Conservation (phyloP, 2,888 invertebrate genomes). For the Lepidochrysops patricia region DNA sequence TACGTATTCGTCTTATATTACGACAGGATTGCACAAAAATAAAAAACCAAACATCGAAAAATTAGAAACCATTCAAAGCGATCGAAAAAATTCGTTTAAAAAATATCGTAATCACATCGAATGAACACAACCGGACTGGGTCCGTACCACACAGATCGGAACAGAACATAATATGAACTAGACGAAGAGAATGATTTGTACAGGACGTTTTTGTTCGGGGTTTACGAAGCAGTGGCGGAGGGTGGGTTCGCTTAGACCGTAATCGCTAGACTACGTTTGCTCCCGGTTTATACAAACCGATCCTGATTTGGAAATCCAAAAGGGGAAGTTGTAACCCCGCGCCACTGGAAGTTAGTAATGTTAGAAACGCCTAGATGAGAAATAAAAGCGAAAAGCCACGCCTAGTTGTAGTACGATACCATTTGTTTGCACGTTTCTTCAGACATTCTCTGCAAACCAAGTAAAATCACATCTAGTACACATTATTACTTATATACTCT, state of each 20-base stretch:
- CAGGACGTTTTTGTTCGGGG: constrained; percentile 41
- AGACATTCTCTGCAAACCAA: constrained; percentile 87
- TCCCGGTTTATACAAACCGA: too few species aligned
- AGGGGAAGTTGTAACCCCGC: too few species aligned
- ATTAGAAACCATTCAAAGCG: constrained; percentile 57
- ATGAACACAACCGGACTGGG: constrained; percentile 45
- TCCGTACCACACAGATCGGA: constrained; percentile 59
- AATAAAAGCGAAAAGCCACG: constrained; percentile 71
- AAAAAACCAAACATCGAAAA: constrained; percentile 28
- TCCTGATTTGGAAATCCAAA: too few species aligned
- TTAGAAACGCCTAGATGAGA: constrained; percentile 66
- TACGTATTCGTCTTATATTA: constrained; percentile 17
- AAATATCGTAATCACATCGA: constrained; percentile 53
- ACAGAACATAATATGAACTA: constrained; percentile 56
- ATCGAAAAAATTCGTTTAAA: constrained; percentile 22
- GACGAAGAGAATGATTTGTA: constrained; percentile 34
- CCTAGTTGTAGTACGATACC: constrained; percentile 76
- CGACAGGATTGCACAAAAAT: constrained; percentile 25
- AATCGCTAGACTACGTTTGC: too few species aligned
- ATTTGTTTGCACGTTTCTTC: constrained; percentile 88
- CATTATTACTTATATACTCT: too few species aligned
- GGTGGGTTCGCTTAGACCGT: too few species aligned
- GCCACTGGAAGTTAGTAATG: constrained; percentile 65
- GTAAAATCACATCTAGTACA: constrained; percentile 64
- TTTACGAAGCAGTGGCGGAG: too few species aligned